Conservation (phyloP, 2,113 vertebrate species). For the Ancistrus triradiatus region DNA sequence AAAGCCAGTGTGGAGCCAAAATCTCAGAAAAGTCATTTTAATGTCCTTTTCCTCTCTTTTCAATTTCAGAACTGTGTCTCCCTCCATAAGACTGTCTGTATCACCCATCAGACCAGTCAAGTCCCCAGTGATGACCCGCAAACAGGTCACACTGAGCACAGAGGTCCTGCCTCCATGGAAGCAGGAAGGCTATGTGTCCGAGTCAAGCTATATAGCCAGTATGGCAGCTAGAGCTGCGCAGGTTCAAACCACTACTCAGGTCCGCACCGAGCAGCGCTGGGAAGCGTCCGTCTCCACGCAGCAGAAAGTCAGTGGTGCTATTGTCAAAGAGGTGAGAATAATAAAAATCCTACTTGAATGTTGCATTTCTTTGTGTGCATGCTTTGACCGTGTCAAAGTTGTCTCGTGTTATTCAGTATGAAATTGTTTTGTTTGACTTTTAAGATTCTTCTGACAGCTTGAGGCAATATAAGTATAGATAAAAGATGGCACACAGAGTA, state of each 20-base stretch:
- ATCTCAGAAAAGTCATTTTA: too few species aligned
- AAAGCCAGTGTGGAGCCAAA: too few species aligned
- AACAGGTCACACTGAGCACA: slow-evolving; percentile 60
- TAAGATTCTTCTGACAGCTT: too few species aligned
- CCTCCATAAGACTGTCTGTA: slow-evolving; percentile 80
- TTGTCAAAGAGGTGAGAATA: slow-evolving; percentile 64
- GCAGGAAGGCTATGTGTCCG: slow-evolving; percentile 76
- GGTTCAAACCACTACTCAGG: slow-evolving; percentile 68
- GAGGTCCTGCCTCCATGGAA: slow-evolving; percentile 95
- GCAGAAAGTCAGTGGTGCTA: slow-evolving; percentile 68
- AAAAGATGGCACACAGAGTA: too few species aligned
- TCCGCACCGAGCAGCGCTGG: slow-evolving; percentile 80
- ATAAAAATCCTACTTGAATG: too few species aligned
- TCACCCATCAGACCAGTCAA: slow-evolving; percentile 91
- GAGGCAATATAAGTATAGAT: too few species aligned
- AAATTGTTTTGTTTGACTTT: too few species aligned
- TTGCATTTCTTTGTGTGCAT: too few species aligned
- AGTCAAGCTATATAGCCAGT: slow-evolving; percentile 69
- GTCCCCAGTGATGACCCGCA: slow-evolving; percentile 81
- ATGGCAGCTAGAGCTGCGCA: slow-evolving; percentile 66
- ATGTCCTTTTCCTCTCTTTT: neutral
- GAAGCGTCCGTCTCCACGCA: slow-evolving; percentile 70
- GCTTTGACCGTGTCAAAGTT: too few species aligned
- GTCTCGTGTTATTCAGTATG: too few species aligned
- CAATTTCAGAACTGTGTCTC: slow-evolving; percentile 79